Base-by-base conservation (phyloP, 2,797 vertebrate genomes). In the Merluccius polli region DNA sequence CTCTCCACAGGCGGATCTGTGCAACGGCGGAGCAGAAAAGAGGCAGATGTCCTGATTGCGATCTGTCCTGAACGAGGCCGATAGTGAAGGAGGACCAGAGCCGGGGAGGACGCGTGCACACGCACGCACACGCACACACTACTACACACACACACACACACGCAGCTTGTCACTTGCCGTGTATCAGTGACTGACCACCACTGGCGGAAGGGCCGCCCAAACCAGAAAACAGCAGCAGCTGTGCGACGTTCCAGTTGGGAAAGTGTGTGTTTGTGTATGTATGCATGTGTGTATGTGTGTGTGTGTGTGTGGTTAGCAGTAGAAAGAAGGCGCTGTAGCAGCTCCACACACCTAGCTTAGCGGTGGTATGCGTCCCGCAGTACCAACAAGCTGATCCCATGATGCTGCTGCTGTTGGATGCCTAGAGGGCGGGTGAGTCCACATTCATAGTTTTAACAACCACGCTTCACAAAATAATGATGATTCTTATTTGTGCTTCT, bases 71-170 rank as follows among this genome's bases (percentile, higher is more conserved):
- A 59, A 13, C 6, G 24, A n/a, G n/a, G n/a, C n/a, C n/a, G 52
- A 59, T 18, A 65, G 59, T 24, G 4, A 24, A 24, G 27, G 59
- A 27, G 71, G 71, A 78, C 68, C 52, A 1, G 48, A 71, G 70
- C 75, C 78, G 75, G 12, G 71, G 79, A 74, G 70, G 75, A 30
- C 73, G 80, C 70, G 69, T 77, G 31, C 15, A 69, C 67, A 69
- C 30, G 31, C 44, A 48, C 44, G 7, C 44, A 21, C 44, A 48
- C 44, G 21, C 16, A 21, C 44, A 48, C 44, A 48, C 44, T 38
- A 48, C 44, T 16, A 21, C 44, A 48, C 44, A 48, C 21, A 59
- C 52, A 24, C 67, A 85, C 84, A 83, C 15, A n/a, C 21, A 7
- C 52, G 8, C 52, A n/a, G 52, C 52, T n/a, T n/a, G 52, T 59